Evolutionary conservation across 2,797 vertebrate genomes (phyloP).

Genomic region (Anas bernieri): DNA sequence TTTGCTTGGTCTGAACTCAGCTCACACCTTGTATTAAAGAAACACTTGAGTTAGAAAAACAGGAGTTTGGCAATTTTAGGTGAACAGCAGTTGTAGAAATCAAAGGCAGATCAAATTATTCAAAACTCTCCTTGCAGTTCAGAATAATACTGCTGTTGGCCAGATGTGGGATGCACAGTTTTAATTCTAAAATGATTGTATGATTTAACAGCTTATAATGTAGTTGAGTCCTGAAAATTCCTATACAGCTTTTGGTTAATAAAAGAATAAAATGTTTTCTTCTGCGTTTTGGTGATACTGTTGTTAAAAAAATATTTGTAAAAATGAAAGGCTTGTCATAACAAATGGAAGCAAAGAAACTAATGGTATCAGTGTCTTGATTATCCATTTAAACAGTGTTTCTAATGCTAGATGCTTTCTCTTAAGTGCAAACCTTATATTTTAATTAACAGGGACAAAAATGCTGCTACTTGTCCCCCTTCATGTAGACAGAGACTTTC

Average conservation of each 20-base stretch:
- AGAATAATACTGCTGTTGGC: background rate
- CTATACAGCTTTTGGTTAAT: background rate
- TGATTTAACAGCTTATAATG: background rate
- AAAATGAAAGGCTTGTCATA: background rate
- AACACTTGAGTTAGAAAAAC: background rate
- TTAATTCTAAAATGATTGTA: background rate
- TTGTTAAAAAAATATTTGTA: background rate
- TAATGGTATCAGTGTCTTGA: background rate
- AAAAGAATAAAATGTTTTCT: background rate
- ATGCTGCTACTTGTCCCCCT: background rate
- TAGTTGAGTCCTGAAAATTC: background rate
- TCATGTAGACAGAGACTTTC: background rate
- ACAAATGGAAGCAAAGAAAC: background rate
- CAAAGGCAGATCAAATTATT: background rate
- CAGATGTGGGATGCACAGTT: background rate
- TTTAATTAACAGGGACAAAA: background rate
- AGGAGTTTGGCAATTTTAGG: background rate
- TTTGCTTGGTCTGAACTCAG: background rate
- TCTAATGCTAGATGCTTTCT: background rate
- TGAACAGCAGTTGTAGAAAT: background rate
- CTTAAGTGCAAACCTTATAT: background rate
- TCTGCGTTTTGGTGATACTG: background rate
- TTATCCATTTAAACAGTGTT: background rate
- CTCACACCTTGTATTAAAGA: constrained; percentile 28
- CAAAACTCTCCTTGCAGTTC: background rate